These are phyloP conservation scores for Hydrotaea cyrtoneurina DNA, from an alignment of 2,888 invertebrate genomes.

Conservation along the genomic window DNA sequence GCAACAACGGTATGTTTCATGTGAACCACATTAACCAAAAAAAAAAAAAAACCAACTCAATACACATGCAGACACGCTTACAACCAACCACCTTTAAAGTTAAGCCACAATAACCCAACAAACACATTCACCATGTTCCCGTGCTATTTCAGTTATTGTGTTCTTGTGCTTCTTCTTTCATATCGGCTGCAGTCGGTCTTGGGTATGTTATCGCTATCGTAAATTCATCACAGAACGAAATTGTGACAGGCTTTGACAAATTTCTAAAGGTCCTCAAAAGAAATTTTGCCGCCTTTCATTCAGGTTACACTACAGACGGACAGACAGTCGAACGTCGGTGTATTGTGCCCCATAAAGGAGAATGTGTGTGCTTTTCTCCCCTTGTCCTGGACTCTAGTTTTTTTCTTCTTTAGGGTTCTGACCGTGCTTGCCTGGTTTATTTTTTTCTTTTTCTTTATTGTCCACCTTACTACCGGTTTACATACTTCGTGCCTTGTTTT, in stretches of 20 bases:
- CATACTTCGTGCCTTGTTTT: constrained; percentile 47
- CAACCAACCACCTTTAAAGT: not conserved
- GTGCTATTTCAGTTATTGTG: not conserved
- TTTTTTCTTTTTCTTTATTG: constrained; percentile 51
- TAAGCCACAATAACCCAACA: constrained; percentile 1
- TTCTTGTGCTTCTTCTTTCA: not conserved
- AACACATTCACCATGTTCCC: constrained; percentile 6
- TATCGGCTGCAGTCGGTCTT: constrained; percentile 13
- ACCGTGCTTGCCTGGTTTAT: constrained; percentile 21
- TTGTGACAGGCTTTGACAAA: constrained; percentile 73
- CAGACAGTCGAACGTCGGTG: not conserved
- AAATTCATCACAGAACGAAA: constrained; percentile 69
- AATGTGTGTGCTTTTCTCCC: constrained; percentile 32
- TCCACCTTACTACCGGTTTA: constrained; percentile 60
- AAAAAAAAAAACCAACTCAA: constrained; percentile 3
- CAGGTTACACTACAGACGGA: constrained; percentile 36
- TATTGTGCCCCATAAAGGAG: constrained; percentile 34
- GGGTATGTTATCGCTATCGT: constrained; percentile 64
- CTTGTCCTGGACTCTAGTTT: not conserved
- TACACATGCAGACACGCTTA: no score
- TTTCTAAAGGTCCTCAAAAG: constrained; percentile 70
- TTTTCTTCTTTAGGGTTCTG: constrained; percentile 15
- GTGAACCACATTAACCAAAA: constrained; percentile 48
- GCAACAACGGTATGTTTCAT: constrained; percentile 35
- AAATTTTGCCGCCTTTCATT: constrained; percentile 66